Base-by-base conservation (phyloP, 2,797 vertebrate species). In the Tenualosa ilisha region DNA sequence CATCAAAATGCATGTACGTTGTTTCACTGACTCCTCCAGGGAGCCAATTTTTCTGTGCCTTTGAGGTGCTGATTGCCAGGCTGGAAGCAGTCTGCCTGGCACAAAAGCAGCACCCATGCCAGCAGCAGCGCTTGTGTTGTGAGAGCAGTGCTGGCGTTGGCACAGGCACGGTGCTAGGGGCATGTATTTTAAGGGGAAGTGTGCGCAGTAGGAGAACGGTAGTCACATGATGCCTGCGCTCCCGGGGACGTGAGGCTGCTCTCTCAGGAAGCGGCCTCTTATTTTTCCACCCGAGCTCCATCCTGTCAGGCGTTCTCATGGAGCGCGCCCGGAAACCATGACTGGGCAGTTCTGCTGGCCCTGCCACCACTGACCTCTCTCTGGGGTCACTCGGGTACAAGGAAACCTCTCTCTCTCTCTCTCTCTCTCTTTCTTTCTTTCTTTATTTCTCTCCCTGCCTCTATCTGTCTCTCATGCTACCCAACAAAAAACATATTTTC, bases 291-390 rank as follows among this genome's bases (percentile, higher is more conserved):
- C 92, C 90, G 89, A 88, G 0, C 90, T 86, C 89, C 93, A 91
- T 95, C 95, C 94, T 95, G 92, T 93, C 86, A 86, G 88, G 61
- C 86, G 90, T 92, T 94, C 92, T 92, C 91, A 91, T 88, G 75
- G 90, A 93, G 88, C 90, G 50, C 15, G 86, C 88, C 93, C 90
- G 91, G 92, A 95, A 94, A 92, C 87, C 91, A 91, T 91, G 93
- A 89, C 75, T 92, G 91, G 88, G 89, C 87, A 85, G 86, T 92
- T 91, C 88, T 87, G 88, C 82, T 75, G 12, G 12, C 40, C 82
- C 82, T 56, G 82, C 85, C 54, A 81, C 59, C 82, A 63, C 65
- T 31, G 40, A 75, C n/a, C 65, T 5, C 53, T 50, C 24, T 26
- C 46, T 51, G 31, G 26, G 17, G 12, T 40, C 68, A 75, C 31